Evolutionary conservation across 2,797 vertebrate species (phyloP).

Genomic region (Botia almorhae): DNA sequence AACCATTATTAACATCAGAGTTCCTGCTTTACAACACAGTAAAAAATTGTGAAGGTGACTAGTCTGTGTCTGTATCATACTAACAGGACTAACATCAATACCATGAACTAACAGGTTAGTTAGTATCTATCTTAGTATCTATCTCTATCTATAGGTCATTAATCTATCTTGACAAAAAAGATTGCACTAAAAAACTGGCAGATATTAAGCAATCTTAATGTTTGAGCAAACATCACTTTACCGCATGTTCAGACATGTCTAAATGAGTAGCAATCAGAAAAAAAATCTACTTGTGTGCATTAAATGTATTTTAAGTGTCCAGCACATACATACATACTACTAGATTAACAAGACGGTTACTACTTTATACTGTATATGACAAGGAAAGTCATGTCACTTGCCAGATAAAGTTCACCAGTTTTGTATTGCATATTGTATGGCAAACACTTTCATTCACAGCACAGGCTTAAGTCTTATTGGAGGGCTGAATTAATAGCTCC

Average conservation of each 20-base stretch:
- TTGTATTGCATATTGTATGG: background rate
- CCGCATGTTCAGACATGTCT: no score
- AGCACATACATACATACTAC: background rate
- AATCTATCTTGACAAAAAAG: background rate
- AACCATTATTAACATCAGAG: background rate
- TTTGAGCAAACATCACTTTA: no score
- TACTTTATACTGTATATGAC: no score
- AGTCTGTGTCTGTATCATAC: no score
- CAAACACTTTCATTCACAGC: background rate
- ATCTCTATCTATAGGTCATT: background rate
- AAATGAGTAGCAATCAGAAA: background rate
- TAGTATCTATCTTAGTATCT: no score
- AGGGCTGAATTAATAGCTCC: background rate
- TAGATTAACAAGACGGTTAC: no score
- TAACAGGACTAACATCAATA: no score
- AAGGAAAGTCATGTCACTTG: background rate
- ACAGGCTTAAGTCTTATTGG: background rate
- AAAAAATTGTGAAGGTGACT: no score
- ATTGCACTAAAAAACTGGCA: background rate
- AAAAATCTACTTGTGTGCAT: no score
- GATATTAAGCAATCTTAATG: background rate
- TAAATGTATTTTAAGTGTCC: background rate
- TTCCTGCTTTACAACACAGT: no score
- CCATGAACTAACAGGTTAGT: no score
- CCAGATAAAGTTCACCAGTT: no score